Evolutionary conservation across 2,888 invertebrate species (phyloP).

Genomic region (Synanthedon formicaeformis): DNA sequence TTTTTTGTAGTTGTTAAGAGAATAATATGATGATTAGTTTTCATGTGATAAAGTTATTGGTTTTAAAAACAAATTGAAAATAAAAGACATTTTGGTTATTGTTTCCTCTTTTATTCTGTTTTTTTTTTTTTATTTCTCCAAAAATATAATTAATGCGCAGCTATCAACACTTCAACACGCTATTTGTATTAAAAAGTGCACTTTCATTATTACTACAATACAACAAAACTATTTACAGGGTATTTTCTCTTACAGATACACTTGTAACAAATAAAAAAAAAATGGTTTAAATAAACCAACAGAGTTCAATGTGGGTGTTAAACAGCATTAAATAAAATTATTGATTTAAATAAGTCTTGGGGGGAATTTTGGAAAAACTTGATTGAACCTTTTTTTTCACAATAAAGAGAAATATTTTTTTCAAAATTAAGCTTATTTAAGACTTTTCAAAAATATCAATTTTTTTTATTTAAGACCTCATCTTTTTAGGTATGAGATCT

Average conservation of each 20-base stretch:
- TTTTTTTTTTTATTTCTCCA: constrained; percentile 48
- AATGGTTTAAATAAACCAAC: too few relatives aligned
- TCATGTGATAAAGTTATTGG: background rate
- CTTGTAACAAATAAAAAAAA: background rate
- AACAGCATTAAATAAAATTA: too few relatives aligned
- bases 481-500: too few relatives aligned
- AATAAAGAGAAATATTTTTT: too few relatives aligned
- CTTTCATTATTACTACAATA: constrained; percentile 25
- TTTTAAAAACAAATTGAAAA: background rate
- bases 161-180: constrained; percentile 52
- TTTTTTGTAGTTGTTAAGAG: too few relatives aligned
- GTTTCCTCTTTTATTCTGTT: constrained; percentile 53
- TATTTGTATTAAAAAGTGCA: constrained; percentile 47
- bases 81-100: background rate
- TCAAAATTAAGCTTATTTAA: too few relatives aligned
- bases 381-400: too few relatives aligned
- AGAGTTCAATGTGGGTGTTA: too few relatives aligned
- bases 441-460: too few relatives aligned
- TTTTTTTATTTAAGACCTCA: too few relatives aligned
- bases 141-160: constrained; percentile 54
- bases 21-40: background rate
- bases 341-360: too few relatives aligned
- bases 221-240: constrained; percentile 16
- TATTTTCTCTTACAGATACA: background rate
- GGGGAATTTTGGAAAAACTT: too few relatives aligned